phyloP scores from a whole-genome alignment of 2,797 vertebrate species.

The Mycteria americana region DNA sequence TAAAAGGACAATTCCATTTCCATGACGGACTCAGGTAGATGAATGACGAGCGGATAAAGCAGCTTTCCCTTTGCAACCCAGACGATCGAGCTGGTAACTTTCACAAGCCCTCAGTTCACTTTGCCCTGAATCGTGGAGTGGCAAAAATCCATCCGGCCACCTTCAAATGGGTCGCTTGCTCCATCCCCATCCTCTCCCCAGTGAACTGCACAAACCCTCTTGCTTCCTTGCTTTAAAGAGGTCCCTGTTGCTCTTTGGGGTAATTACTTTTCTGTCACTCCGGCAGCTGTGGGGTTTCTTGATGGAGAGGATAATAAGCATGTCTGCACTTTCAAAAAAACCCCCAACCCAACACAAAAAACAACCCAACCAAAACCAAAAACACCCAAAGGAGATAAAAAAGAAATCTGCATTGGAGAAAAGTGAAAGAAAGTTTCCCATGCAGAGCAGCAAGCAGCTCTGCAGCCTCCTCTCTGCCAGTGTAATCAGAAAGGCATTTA shows the following conservation, averaged over 20 bases:
- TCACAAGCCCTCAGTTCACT: neutral
- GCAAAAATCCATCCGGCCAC: neutral
- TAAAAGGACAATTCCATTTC: neutral
- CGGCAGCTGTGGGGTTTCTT: neutral
- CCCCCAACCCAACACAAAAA: neutral
- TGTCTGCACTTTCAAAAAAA: neutral
- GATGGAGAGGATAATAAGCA: neutral
- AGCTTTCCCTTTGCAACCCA: neutral
- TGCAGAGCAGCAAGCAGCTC: slow-evolving; percentile 24
- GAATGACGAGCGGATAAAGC: neutral
- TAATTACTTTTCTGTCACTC: neutral
- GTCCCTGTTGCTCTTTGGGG: neutral
- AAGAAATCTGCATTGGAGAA: neutral
- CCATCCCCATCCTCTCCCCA: neutral
- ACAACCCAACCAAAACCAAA: neutral
- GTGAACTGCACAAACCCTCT: neutral
- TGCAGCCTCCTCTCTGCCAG: neutral
- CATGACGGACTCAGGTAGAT: neutral
- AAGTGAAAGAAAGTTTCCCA: slow-evolving; percentile 27
- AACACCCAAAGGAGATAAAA: slow-evolving; percentile 5
- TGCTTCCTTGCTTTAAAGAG: neutral
- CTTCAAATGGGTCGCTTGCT: neutral
- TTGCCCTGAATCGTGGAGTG: neutral
- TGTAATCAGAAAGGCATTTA: slow-evolving; percentile 49
- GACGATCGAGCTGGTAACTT: neutral